Conservation (phyloP, 2,888 invertebrate species). For the Cephus runcator region DNA sequence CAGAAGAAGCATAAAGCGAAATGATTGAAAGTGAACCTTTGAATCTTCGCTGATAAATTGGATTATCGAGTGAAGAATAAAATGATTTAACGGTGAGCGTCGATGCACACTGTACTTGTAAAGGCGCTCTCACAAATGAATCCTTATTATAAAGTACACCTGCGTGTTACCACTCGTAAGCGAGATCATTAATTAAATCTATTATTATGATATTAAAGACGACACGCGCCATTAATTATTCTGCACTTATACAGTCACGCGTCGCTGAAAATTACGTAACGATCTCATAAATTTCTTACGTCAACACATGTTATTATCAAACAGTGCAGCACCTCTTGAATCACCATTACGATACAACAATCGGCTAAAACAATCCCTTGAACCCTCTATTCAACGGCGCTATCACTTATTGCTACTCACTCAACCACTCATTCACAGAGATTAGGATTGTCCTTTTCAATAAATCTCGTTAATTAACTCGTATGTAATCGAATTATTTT, state of each 20-base stretch:
- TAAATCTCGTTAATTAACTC: neutral
- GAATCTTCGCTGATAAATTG: neutral
- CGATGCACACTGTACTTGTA: neutral
- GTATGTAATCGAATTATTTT: neutral
- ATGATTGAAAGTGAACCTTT: neutral
- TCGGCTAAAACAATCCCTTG: neutral
- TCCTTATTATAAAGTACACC: neutral
- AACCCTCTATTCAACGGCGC: too few relatives aligned
- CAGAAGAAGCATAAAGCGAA: neutral
- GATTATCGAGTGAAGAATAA: neutral
- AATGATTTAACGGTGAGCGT: neutral
- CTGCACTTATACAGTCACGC: neutral
- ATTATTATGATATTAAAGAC: neutral
- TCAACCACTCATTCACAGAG: neutral
- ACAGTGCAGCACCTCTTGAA: neutral
- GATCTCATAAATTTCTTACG: neutral
- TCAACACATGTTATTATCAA: neutral
- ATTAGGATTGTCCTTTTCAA: neutral
- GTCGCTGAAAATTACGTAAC: neutral
- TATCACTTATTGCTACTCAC: neutral
- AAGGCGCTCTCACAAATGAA: neutral
- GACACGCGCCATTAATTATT: neutral
- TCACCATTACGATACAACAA: neutral
- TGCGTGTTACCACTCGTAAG: neutral
- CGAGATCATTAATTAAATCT: neutral